Conservation (phyloP, 2,797 vertebrate species). For the Sparus aurata region DNA sequence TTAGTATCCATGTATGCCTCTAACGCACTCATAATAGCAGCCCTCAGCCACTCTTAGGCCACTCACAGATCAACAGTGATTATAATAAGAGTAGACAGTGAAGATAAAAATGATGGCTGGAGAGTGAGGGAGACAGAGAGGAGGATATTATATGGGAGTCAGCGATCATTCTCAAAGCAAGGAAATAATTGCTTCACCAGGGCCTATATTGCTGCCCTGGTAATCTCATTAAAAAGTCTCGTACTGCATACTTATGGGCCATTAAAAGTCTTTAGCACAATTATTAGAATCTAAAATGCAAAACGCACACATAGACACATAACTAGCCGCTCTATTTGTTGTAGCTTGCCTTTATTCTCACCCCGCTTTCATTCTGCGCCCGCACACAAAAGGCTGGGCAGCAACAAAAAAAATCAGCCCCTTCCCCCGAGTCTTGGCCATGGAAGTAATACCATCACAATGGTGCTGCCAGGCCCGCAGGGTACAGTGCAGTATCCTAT, state of each 20-base stretch:
- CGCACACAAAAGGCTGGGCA: conserved; percentile 63
- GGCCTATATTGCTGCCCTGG: conserved; percentile 72
- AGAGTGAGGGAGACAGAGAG: conserved; percentile 72
- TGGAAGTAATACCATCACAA: conserved; percentile 85
- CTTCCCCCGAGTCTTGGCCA: conserved; percentile 76
- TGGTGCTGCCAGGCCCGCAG: conserved; percentile 73
- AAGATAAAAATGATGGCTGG: conserved; percentile 76
- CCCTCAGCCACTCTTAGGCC: conserved; percentile 77
- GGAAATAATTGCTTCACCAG: conserved; percentile 79
- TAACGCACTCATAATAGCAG: conserved; percentile 79
- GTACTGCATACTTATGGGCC: conserved; percentile 75
- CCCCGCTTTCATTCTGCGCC: conserved; percentile 48
- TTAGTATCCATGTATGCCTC: conserved; percentile 78
- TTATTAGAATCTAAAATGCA: conserved; percentile 75
- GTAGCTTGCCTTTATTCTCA: conserved; percentile 59
- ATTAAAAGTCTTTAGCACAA: conserved; percentile 81
- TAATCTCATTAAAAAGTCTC: conserved; percentile 85
- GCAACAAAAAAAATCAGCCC: conserved; percentile 50
- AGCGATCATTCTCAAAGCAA: conserved; percentile 76
- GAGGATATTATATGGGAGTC: conserved; percentile 73
- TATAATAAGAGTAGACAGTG: conserved; percentile 78
- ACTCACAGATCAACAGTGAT: conserved; percentile 81
- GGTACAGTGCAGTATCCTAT: conserved; percentile 72
- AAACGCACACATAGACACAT: conserved; percentile 47
- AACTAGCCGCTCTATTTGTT: conserved; percentile 57